Evolutionary conservation across 2,888 invertebrate genomes (phyloP).

Genomic region (Clostera curtula): DNA sequence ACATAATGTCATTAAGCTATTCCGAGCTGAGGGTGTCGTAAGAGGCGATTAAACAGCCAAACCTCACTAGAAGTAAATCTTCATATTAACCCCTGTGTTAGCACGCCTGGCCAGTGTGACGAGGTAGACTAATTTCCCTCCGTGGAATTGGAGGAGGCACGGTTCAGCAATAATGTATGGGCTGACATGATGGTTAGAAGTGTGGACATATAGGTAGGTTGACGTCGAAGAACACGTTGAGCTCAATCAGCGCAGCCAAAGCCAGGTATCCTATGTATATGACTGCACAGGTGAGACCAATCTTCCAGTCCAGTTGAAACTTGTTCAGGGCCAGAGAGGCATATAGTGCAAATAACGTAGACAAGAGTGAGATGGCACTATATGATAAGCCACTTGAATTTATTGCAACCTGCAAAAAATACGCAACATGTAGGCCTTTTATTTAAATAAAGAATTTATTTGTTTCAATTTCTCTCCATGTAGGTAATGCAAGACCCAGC

Average conservation of each 20-base stretch:
- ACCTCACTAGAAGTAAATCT: no score
- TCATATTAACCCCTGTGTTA: no score
- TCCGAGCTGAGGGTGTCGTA: no score
- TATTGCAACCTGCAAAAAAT: slow-evolving; percentile 72
- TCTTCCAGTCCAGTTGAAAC: slow-evolving; percentile 81
- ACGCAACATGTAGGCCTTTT: slow-evolving; percentile 1
- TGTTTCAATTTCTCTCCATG: no score
- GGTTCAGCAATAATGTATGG: neutral
- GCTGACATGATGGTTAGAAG: slow-evolving; percentile 15
- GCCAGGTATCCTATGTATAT: slow-evolving; percentile 80
- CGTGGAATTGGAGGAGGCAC: no score
- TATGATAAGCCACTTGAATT: slow-evolving; percentile 86
- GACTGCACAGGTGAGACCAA: slow-evolving; percentile 79
- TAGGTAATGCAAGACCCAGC: no score
- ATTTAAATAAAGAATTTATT: neutral
- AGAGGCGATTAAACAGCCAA: no score
- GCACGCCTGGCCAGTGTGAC: no score
- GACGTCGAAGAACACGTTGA: slow-evolving; percentile 84
- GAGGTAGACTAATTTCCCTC: no score
- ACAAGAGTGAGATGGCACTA: slow-evolving; percentile 82
- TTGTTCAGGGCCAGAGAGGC: slow-evolving; percentile 78
- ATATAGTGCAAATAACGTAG: slow-evolving; percentile 82
- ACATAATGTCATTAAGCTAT: no score
- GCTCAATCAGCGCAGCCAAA: slow-evolving; percentile 82
- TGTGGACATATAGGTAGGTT: slow-evolving; percentile 82